Evolutionary conservation across 2,888 invertebrate species (phyloP).

Genomic region (Eupithecia pulchellata): DNA sequence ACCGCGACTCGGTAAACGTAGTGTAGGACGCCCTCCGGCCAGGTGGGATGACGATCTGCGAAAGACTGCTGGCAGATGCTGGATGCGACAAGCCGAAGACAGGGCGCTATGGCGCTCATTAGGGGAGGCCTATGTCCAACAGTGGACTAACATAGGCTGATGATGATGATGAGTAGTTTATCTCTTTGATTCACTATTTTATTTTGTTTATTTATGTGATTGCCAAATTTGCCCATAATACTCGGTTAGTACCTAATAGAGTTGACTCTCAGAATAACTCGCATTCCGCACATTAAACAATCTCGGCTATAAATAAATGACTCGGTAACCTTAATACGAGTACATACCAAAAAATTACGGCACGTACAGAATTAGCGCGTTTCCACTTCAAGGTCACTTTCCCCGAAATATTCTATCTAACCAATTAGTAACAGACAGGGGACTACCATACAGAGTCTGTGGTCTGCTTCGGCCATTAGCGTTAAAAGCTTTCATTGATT

Average conservation of each 20-base stretch:
- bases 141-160: too few species aligned
- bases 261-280: neutral
- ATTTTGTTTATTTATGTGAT: neutral
- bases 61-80: too few species aligned
- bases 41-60: too few species aligned
- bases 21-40: too few species aligned
- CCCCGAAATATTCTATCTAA: conserved; percentile 6
- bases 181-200: neutral
- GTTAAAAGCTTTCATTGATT: conserved; percentile 76
- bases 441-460: conserved; percentile 14
- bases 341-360: neutral
- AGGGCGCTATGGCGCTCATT: too few species aligned
- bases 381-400: neutral
- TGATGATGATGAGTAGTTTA: neutral
- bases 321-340: neutral
- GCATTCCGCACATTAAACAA: neutral
- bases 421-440: conserved; percentile 26
- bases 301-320: neutral
- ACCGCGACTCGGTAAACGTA: too few species aligned
- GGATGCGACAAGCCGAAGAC: too few species aligned
- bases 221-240: neutral
- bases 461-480: conserved; percentile 53
- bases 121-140: too few species aligned
- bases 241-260: neutral
- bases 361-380: neutral